Conservation (phyloP, 2,113 vertebrate species). For the Saguinus midas region DNA sequence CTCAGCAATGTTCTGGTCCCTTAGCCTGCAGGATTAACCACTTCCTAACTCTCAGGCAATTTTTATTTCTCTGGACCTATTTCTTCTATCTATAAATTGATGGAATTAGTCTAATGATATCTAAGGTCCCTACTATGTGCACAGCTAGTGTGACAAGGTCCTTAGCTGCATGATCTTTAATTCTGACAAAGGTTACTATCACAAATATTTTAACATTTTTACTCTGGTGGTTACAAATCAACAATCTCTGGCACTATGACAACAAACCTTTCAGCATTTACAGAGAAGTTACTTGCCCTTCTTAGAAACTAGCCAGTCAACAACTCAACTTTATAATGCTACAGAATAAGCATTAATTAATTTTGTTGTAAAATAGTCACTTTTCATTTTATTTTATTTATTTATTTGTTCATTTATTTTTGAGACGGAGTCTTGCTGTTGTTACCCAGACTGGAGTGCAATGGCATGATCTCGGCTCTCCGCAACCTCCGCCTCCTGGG, state of each 20-base stretch:
- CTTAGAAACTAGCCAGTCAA: background rate
- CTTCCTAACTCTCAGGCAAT: background rate
- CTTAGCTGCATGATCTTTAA: background rate
- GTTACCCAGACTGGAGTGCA: no score
- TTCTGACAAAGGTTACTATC: background rate
- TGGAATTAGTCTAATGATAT: background rate
- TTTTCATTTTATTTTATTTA: background rate
- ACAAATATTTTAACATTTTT: background rate
- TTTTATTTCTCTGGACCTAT: background rate
- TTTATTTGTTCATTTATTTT: no score
- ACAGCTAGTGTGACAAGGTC: background rate
- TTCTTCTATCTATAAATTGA: background rate
- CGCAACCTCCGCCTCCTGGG: no score
- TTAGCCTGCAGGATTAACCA: background rate
- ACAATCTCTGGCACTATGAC: background rate
- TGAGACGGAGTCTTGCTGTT: no score
- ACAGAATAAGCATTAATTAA: background rate
- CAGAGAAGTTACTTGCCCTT: background rate
- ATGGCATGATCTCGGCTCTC: no score
- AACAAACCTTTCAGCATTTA: background rate
- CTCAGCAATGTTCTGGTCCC: background rate
- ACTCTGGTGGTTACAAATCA: background rate
- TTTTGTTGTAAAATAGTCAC: conserved; percentile 23
- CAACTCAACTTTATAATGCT: background rate
- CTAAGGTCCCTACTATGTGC: background rate